Evolutionary conservation across 2,888 invertebrate genomes (phyloP).

Genomic region (Corythucha ciliata): DNA sequence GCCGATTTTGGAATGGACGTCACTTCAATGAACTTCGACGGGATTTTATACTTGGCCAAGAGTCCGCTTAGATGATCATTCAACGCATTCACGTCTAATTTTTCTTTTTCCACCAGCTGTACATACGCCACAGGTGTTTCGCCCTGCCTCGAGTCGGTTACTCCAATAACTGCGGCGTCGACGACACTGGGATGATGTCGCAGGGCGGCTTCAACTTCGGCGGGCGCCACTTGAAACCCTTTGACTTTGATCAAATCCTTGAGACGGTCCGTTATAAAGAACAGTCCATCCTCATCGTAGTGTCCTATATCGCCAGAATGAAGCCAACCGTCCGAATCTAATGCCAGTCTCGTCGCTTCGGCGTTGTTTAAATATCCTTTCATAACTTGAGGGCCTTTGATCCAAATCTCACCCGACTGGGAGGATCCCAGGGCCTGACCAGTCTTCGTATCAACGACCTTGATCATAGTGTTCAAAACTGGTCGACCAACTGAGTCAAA

Average conservation of each 20-base stretch:
- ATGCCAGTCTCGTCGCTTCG: constrained; percentile 59
- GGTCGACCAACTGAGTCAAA: constrained; percentile 46
- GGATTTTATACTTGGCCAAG: constrained; percentile 66
- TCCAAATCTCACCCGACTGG: constrained; percentile 59
- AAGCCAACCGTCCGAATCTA: constrained; percentile 69
- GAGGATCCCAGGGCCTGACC: constrained; percentile 49
- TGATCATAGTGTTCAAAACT: constrained; percentile 57
- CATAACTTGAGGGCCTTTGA: constrained; percentile 73
- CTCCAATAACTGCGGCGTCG: constrained; percentile 73
- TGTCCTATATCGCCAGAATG: constrained; percentile 70
- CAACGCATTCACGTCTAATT: constrained; percentile 40
- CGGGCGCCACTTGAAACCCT: constrained; percentile 59
- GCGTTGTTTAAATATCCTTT: constrained; percentile 69
- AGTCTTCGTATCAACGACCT: constrained; percentile 49
- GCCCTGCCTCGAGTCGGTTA: constrained; percentile 58
- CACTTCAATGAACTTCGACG: constrained; percentile 61
- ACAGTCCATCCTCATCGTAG: constrained; percentile 50
- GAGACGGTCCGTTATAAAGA: constrained; percentile 45
- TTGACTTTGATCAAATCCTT: constrained; percentile 50
- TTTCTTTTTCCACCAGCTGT: constrained; percentile 48
- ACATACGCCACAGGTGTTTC: constrained; percentile 67
- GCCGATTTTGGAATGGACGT: constrained; percentile 62
- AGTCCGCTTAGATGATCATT: constrained; percentile 40
- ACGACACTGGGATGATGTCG: constrained; percentile 58
- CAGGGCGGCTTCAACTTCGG: constrained; percentile 76